Conservation (phyloP, 2,797 vertebrate species). For the Cossypha niveicapilla region DNA sequence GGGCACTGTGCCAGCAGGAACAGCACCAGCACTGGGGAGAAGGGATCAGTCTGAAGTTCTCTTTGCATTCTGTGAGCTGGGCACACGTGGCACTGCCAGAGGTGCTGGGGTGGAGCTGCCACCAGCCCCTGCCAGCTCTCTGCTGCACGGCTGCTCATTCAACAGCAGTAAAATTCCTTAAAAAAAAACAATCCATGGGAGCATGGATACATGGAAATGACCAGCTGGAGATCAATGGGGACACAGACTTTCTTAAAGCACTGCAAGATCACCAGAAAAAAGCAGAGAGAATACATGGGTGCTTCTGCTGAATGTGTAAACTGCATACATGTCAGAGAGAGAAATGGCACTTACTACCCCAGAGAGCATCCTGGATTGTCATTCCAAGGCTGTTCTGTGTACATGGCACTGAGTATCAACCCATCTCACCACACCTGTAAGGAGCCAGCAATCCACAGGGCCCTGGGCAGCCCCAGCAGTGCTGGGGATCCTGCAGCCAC, state of each 20-base stretch:
- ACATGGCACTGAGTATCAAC: fast-evolving
- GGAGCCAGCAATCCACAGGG: neutral
- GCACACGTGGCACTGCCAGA: neutral
- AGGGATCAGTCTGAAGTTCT: neutral
- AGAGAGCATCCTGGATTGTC: neutral
- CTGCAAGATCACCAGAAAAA: neutral
- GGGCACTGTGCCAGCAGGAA: constrained; percentile 44
- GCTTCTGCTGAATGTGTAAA: neutral
- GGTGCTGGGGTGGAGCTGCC: neutral
- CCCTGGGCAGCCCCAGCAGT: neutral
- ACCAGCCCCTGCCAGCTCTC: neutral
- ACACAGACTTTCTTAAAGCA: neutral
- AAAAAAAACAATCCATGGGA: neutral
- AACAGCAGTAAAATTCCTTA: neutral
- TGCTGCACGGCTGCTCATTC: neutral
- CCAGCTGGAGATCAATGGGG: neutral
- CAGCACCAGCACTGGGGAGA: neutral
- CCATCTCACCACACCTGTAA: fast-evolving
- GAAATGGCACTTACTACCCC: neutral
- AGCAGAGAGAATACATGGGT: fast-evolving
- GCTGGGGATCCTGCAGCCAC: neutral
- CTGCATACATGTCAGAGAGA: fast-evolving
- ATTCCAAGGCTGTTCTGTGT: neutral
- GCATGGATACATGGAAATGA: neutral
- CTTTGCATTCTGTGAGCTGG: neutral